Evolutionary conservation across 2,888 invertebrate species (phyloP).

Genomic region (Troides helena): DNA sequence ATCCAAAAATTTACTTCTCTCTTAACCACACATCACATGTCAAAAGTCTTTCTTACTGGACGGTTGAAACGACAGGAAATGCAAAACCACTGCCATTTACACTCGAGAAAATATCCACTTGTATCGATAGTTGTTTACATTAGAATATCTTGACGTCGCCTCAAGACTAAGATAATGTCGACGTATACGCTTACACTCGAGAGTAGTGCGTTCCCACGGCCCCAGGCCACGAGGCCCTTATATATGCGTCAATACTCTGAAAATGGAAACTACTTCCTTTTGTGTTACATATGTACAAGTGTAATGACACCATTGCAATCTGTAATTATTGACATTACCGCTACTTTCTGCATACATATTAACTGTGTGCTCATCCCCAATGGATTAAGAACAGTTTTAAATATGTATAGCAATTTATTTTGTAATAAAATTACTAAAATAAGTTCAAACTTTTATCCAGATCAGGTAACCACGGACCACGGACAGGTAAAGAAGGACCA

Average conservation of each 20-base stretch:
- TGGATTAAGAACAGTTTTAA: no score
- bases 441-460: no score
- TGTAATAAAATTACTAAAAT: no score
- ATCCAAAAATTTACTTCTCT: no score
- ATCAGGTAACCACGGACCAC: no score
- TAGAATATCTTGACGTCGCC: conserved; percentile 44
- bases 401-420: no score
- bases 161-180: conserved; percentile 38
- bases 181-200: conserved; percentile 25
- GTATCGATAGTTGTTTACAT: conserved; percentile 41
- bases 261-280: conserved; percentile 18
- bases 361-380: no score
- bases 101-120: conserved; percentile 32
- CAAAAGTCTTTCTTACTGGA: no score
- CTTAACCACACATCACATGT: no score
- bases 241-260: conserved; percentile 15
- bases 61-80: no score
- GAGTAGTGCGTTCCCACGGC: conserved; percentile 23
- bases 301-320: background rate
- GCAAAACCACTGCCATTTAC: conserved; percentile 13
- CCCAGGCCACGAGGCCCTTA: conserved; percentile 3
- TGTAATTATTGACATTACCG: background rate
- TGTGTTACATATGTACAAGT: conserved; percentile 4
- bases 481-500: no score
- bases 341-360: background rate